Conservation (phyloP, 2,113 vertebrate species). For the Oreochromis spilurus region DNA sequence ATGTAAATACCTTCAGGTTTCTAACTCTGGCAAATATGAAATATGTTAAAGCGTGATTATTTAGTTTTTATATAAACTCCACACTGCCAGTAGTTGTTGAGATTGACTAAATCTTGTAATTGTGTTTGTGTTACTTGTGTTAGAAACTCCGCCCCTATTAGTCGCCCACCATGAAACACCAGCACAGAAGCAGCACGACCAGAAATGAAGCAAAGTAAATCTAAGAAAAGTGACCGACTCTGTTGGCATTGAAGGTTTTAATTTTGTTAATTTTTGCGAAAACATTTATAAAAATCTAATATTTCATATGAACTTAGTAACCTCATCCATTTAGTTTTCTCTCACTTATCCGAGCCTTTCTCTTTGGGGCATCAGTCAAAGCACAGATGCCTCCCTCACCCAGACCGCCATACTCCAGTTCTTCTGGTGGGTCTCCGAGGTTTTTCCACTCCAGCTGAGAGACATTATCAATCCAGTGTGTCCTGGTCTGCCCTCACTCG, state of each 20-base stretch:
- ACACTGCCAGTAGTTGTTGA: not conserved
- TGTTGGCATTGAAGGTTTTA: not conserved
- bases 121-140: not conserved
- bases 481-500: not conserved
- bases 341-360: accelerated
- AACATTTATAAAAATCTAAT: not conserved
- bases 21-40: not conserved
- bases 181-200: not conserved
- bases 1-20: not conserved
- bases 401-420: not conserved
- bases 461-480: not conserved
- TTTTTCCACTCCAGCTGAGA: not conserved
- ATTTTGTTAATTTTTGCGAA: accelerated
- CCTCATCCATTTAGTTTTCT: not conserved
- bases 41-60: not conserved
- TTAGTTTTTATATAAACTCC: not conserved
- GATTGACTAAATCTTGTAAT: not conserved
- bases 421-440: not conserved
- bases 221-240: not conserved
- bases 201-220: not conserved
- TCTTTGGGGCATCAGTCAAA: too few relatives aligned
- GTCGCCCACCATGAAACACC: not conserved
- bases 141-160: not conserved
- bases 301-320: not conserved
- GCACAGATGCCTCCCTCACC: not conserved